Evolutionary conservation across 2,888 invertebrate species (phyloP), one percentile per base, ranked within the genome.

Genomic region (Lepidochrysops patricia): DNA sequence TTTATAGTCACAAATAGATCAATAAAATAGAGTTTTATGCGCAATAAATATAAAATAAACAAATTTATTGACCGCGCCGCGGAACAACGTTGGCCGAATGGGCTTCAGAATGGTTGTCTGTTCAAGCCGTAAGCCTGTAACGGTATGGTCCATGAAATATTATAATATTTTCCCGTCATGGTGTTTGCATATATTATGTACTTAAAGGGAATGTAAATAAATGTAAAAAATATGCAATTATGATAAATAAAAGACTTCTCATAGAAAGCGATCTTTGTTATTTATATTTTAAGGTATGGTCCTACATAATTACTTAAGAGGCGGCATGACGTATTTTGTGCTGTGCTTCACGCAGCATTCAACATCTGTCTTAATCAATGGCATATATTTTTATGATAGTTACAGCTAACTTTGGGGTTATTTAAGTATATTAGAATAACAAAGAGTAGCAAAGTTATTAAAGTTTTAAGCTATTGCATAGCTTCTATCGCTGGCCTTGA

Each of bases 221-320:
- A 58, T 58, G 58, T 58, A 68, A 70, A 67, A 61, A 60, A 69
- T 64, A 65, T 72, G 68, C 73, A 72, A 73, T 73, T 72, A 74
- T 68, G 69, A 71, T 71, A 70, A 77, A 74, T 73, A 71, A 74
- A 73, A 70, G 67, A 71, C 70, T 65, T 68, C 68, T 64, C 32
- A 60, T 70, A 67, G 61, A 52, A 64, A 54, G 35, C 56, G 35
- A 48, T 65, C 66, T 69, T 68, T 76, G 72, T 67, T 64, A 79
- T 81, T 80, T 82, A 80, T 61, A 60, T 59, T 81, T 72, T 69
- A 65, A 66, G 64, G 73, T 74, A 72, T 73, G 43, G 43, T 75
- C 75, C 76, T 73, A 73, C 72, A 68, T 66, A 60, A 68, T 66
- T 68, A 57, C 57, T 66, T 68, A 68, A 67, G 67, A 63, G 61